Percentiles rank a stretch among this genome's conserved stretches.
Evolutionary conservation across 2,113 vertebrate species (phyloP).

Genomic region (Cryptoleucopteryx plumbea): DNA sequence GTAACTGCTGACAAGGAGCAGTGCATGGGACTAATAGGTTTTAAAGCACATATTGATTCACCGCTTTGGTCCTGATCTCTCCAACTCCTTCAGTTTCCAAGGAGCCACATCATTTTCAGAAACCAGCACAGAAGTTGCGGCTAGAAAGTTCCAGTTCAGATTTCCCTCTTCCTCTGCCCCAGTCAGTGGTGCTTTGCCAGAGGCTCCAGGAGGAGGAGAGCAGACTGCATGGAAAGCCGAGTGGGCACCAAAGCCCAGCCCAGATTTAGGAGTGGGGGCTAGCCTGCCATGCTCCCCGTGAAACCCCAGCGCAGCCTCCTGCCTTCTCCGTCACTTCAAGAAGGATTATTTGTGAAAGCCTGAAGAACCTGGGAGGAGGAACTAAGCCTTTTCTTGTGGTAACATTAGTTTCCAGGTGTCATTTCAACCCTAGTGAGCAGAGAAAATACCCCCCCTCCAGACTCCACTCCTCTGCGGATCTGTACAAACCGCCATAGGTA

Average conservation of each 20-base stretch:
- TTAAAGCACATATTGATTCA: neutral
- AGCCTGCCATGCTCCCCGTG: neutral
- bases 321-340: neutral
- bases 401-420: neutral
- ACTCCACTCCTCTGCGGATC: neutral
- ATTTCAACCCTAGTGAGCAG: neutral
- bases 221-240: neutral
- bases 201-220: neutral
- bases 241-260: neutral
- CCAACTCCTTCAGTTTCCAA: neutral
- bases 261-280: fast-evolving
- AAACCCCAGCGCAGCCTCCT: neutral
- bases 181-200: neutral
- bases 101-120: neutral
- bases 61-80: neutral
- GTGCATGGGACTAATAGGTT: neutral
- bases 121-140: neutral
- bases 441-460: neutral
- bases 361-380: neutral
- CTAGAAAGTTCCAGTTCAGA: neutral
- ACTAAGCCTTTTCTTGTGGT: neutral
- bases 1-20: neutral
- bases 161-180: neutral
- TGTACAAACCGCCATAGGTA: fast-evolving
- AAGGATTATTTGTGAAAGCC: neutral